phyloP scores from a whole-genome alignment of 1,140 invertebrate genomes.

The Sycobia sp. region DNA sequence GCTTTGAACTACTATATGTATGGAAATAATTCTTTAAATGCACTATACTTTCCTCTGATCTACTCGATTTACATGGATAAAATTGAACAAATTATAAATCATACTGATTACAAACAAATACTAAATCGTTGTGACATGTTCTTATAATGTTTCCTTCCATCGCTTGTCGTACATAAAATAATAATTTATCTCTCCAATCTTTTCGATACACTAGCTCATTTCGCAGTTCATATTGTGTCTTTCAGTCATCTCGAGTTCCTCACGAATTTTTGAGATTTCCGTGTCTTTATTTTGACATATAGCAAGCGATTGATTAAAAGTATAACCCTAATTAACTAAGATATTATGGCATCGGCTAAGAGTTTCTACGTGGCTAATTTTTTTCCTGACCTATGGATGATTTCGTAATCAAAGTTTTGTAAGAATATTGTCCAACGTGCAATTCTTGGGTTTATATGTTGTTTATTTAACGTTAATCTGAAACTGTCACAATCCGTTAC shows the following conservation, averaged over 20 bases:
- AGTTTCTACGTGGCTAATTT: constrained; percentile 40
- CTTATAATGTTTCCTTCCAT: constrained; percentile 39
- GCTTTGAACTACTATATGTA: not conserved
- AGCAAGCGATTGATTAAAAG: constrained; percentile 22
- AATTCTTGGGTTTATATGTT: constrained; percentile 32
- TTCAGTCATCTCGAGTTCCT: constrained; percentile 11
- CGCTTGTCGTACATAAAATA: constrained; percentile 40
- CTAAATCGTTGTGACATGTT: constrained; percentile 39
- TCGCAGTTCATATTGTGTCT: constrained; percentile 15
- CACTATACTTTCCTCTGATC: not conserved
- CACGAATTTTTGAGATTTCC: too few species aligned
- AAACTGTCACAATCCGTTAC: too few species aligned
- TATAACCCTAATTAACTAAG: constrained; percentile 18
- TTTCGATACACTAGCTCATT: constrained; percentile 30
- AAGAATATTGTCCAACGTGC: constrained; percentile 43
- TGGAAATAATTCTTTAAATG: not conserved
- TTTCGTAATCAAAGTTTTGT: constrained; percentile 35
- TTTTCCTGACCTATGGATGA: constrained; percentile 33
- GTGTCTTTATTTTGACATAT: constrained; percentile 16
- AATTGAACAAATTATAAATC: constrained; percentile 6
- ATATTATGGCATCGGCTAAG: constrained; percentile 24
- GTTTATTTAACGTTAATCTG: constrained; percentile 33
- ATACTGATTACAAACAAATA: constrained; percentile 31
- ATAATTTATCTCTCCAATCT: constrained; percentile 56
- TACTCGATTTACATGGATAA: not conserved